Base-by-base conservation (phyloP, 1,140 invertebrate species). In the Melipona quadrifasciata region DNA sequence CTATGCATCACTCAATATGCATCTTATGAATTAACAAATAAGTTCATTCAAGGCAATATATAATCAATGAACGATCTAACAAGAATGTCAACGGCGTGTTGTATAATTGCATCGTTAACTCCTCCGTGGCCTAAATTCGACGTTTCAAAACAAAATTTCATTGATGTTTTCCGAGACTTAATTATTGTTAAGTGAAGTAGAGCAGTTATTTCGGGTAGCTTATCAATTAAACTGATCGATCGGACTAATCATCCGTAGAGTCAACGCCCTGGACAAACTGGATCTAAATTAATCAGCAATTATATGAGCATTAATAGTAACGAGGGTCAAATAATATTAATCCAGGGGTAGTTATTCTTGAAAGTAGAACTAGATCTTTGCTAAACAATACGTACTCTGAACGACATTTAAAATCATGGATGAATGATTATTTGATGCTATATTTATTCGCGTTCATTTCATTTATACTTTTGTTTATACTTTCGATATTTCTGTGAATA, bases 271-370 rank as follows among this genome's bases (percentile, higher is more conserved):
- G 78, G 80, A 86, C 78, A 89, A 73, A 72, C 61, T 86, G 82
- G 65, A 86, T 78, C 64, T 90, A 79, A 90, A 92, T 91, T 92
- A 91, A 89, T 86, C 84, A 83, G 80, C 87, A 91, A 91, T 92
- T 92, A 92, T 81, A 87, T 67, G 83, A 27, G 73, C 74, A 91
- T 89, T 92, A 91, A 91, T 89, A 87, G 80, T 89, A 91, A 92
- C 90, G 88, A 84, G 82, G 90, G 87, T 91, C 89, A 91, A 92
- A 89, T 89, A 74, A 77, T 86, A 73, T 75, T 88, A 89, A 84
- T 80, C 77, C 68, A 58, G 58, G 77, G 77, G 78, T 84, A 80
- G 78, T 84, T 80, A 80, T 53, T 80, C 57, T 80, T 67, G 47
- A 24, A 74, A 80, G 31, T 67, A 73, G 71, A 80, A 84, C 67